Evolutionary conservation across 2,113 vertebrate genomes (phyloP).

Genomic region (Anolis sagrei): DNA sequence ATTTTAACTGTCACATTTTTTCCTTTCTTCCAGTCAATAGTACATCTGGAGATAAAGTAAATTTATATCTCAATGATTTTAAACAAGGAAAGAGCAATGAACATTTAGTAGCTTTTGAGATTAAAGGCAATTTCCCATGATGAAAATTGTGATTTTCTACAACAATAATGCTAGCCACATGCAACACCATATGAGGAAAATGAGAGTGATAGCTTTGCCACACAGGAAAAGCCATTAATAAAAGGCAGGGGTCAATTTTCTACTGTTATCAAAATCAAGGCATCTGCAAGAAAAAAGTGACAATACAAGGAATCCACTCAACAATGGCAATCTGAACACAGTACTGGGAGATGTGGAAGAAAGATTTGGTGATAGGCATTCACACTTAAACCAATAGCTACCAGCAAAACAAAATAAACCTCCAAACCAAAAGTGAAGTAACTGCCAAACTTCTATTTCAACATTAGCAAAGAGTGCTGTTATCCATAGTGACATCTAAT

Average conservation of each 20-base stretch:
- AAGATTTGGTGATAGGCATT: neutral
- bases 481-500: neutral
- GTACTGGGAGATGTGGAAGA: no score
- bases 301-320: neutral
- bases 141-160: neutral
- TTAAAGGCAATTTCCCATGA: neutral
- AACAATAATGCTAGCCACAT: neutral
- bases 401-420: neutral
- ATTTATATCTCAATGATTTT: slow-evolving; percentile 5
- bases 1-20: slow-evolving; percentile 97
- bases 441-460: neutral
- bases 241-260: neutral
- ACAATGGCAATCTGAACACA: neutral
- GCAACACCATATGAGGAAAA: neutral
- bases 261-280: no score
- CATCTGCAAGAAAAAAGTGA: neutral
- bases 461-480: neutral
- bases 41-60: slow-evolving; percentile 77
- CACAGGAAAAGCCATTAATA: neutral
- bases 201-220: neutral
- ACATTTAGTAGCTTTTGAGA: neutral
- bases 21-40: slow-evolving; percentile 96
- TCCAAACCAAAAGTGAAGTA: neutral
- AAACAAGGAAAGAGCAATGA: neutral
- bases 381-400: neutral